Evolutionary conservation across 2,797 vertebrate genomes (phyloP), one percentile per base, ranked within the genome.

Genomic region (Halcyon leucocephala): DNA sequence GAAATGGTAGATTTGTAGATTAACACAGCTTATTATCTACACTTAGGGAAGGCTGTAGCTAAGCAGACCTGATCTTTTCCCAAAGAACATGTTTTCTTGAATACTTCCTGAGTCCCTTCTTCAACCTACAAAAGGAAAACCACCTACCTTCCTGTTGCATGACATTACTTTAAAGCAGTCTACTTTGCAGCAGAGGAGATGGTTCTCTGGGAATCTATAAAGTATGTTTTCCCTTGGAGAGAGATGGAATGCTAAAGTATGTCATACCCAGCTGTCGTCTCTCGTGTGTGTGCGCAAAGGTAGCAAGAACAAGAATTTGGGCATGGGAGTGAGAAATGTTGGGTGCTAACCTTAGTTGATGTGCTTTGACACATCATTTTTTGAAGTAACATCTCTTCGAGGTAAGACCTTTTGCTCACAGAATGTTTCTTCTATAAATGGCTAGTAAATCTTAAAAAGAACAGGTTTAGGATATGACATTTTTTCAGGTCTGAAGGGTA

Each of bases 71-170:
- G 14, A 15, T 70, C 5, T 78, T 88, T 81, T 65, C 55, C 20
- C 1, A 1, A 58, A 62, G 14, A 44, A 60, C 2, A 3, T 37
- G 10, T 65, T 85, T 81, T 67, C 26, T 41, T 51, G 31, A 69
- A n/a, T 31, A 3, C 6, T 44, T 93, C 15, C 26, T n/a, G 26
- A 69, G 74, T 83, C 17, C 14, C 9, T 37, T 73, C 61, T 33
- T 62, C 21, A 74, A 7, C 71, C 44, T 26, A 13, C 10, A 25
- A 14, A 81, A 57, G 22, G 12, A 58, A 35, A 14, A 61, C 4
- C 8, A 9, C 0, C 0, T 16, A 12, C 16, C 14, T 76, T 89
- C 14, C 37, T 82, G 6, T 18, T 72, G 37, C 35, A 16, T 55
- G n/a, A 11, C 28, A 8, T 58, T 79, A 26, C 57, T n/a, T 77